These are phyloP conservation scores for Boleophthalmus pectinirostris DNA, from an alignment of 2,113 vertebrate genomes.

Conservation along the genomic window DNA sequence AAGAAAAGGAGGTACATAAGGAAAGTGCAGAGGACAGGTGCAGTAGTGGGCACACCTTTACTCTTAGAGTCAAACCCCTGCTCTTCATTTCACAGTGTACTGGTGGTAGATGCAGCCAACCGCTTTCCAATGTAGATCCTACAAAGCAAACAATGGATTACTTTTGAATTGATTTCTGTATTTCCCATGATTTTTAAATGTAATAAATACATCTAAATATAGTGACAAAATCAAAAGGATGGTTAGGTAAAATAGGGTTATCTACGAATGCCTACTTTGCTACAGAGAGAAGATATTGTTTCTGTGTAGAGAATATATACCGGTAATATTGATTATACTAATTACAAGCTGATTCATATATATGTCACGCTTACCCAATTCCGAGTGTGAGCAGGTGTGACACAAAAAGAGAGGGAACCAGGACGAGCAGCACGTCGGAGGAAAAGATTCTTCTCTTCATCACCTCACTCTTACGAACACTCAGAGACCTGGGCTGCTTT, in stretches of 20 bases:
- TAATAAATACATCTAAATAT: neutral
- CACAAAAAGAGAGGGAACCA: conserved; percentile 66
- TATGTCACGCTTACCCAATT: conserved; percentile 55
- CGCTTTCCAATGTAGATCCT: conserved; percentile 80
- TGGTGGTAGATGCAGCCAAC: conserved; percentile 73
- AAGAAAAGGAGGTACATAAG: conserved; percentile 34
- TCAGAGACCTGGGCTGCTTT: conserved; percentile 71
- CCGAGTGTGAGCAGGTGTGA: conserved; percentile 72
- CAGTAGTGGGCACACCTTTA: conserved; percentile 47
- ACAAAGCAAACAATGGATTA: conserved; percentile 12
- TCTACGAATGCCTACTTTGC: neutral
- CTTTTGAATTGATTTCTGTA: neutral
- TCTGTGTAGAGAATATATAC: neutral
- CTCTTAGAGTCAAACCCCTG: conserved; percentile 18
- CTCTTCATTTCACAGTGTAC: conserved; percentile 67
- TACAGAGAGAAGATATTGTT: neutral
- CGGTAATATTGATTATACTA: neutral
- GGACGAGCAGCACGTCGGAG: conserved; percentile 67
- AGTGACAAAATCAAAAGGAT: neutral
- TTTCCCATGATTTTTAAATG: neutral
- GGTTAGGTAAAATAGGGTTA: neutral
- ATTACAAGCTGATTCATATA: neutral
- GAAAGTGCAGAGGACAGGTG: conserved; percentile 34
- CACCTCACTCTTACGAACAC: conserved; percentile 75
- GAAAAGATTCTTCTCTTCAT: conserved; percentile 79